Conservation (phyloP, 1,140 invertebrate genomes). For the Chlorops oryzae region DNA sequence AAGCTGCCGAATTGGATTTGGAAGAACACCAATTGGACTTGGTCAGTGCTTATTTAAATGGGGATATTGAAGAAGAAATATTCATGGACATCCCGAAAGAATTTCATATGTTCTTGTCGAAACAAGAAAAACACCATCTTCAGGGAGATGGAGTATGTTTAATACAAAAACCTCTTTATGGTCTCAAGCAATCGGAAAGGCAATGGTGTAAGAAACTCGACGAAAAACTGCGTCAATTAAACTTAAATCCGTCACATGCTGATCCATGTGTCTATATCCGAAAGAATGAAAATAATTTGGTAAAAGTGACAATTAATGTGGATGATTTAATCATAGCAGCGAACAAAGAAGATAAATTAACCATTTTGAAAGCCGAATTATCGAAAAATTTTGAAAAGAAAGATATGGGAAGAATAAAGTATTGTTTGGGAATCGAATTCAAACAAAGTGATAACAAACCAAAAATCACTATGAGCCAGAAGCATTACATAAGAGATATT, state of each 20-base stretch:
- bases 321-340: constrained; percentile 24
- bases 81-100: constrained; percentile 32
- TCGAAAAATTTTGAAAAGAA: constrained; percentile 6
- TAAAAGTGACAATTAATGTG: constrained; percentile 23
- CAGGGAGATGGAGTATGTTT: too few relatives aligned
- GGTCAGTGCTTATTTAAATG: constrained; percentile 45
- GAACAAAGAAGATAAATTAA: constrained; percentile 11
- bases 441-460: background rate
- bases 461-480: too few relatives aligned
- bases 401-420: constrained; percentile 1
- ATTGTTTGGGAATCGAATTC: constrained; percentile 3
- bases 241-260: constrained; percentile 13
- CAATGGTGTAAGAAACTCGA: constrained; percentile 40
- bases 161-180: too few relatives aligned
- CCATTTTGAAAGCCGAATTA: constrained; percentile 2
- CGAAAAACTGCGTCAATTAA: constrained; percentile 13
- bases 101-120: background rate
- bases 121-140: too few relatives aligned
- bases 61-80: constrained; percentile 31
- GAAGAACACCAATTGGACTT: constrained; percentile 38
- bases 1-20: constrained; percentile 21
- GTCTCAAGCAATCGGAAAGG: constrained; percentile 46
- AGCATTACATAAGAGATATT: too few relatives aligned
- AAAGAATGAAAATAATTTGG: background rate
- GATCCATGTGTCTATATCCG: constrained; percentile 17